phyloP scores from a whole-genome alignment of 2,113 vertebrate genomes.

The Cryptoleucopteryx plumbea region DNA sequence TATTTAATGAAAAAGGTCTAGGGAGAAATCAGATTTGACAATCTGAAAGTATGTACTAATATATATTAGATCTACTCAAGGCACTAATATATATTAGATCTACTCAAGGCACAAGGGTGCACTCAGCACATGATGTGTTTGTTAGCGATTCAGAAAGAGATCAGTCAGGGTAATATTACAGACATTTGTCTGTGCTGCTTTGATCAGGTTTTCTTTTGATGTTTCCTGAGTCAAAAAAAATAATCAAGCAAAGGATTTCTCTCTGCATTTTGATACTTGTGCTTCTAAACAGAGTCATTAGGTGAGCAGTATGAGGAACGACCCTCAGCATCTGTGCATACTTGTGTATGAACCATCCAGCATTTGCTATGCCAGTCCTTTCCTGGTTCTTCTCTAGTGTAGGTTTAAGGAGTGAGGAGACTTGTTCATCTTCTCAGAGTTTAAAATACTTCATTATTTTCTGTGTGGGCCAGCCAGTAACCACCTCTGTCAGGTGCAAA shows the following conservation, averaged over 20 bases:
- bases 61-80: not conserved
- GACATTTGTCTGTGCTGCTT: conserved; percentile 24
- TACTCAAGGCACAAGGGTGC: not conserved
- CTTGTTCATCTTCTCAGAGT: not conserved
- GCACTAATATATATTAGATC: not conserved
- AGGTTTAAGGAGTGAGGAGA: not conserved
- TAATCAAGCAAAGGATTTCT: not conserved
- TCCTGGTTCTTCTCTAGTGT: not conserved
- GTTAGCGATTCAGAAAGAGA: not conserved
- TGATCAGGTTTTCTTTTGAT: conserved; percentile 46
- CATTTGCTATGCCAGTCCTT: not conserved
- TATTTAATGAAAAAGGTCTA: not conserved
- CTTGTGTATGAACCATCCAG: not conserved
- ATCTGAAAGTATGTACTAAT: not conserved
- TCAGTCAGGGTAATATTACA: not conserved
- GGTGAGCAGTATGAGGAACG: not conserved
- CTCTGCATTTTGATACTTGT: not conserved
- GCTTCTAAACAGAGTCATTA: not conserved
- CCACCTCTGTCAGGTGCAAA: not conserved
- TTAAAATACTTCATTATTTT: not conserved
- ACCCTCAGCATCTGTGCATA: not conserved
- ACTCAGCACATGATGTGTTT: not conserved
- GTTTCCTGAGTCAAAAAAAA: not conserved
- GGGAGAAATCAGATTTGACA: not conserved
- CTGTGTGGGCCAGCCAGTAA: not conserved